These are phyloP conservation scores for Amphiprion percula DNA, from an alignment of 2,113 vertebrate genomes.

Conservation along the genomic window DNA sequence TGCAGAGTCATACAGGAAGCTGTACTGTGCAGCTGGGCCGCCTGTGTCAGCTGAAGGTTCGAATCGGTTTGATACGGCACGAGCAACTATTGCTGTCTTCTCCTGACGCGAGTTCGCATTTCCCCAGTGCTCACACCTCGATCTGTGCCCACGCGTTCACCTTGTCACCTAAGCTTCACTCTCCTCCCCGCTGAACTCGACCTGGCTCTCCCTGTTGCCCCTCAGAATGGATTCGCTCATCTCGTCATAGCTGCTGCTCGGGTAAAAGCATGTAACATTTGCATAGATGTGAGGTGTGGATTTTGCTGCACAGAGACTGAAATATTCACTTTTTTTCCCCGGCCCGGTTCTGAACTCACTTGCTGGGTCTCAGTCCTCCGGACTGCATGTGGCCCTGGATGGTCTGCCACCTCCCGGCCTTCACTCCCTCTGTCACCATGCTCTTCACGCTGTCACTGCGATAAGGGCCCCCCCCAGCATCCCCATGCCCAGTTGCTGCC, in stretches of 20 bases:
- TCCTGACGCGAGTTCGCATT: slow-evolving; percentile 45
- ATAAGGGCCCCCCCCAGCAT: slow-evolving; percentile 88
- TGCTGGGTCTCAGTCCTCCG: slow-evolving; percentile 95
- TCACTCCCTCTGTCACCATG: slow-evolving; percentile 89
- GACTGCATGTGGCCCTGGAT: slow-evolving; percentile 96
- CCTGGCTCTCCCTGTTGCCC: slow-evolving; percentile 19
- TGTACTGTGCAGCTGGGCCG: slow-evolving; percentile 43
- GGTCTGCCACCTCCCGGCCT: slow-evolving; percentile 94
- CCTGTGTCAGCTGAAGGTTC: slow-evolving; percentile 45
- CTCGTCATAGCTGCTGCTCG: slow-evolving; percentile 12
- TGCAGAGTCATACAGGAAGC: slow-evolving; percentile 24
- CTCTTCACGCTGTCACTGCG: slow-evolving; percentile 93
- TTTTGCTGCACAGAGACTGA: slow-evolving; percentile 14
- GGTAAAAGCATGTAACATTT: slow-evolving; percentile 1
- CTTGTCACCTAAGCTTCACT: slow-evolving; percentile 46
- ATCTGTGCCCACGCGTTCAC: slow-evolving; percentile 42
- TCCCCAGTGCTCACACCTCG: slow-evolving; percentile 46
- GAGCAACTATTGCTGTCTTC: slow-evolving; percentile 53
- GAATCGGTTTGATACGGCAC: slow-evolving; percentile 51
- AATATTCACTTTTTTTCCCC: background rate
- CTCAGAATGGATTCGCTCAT: slow-evolving; percentile 32
- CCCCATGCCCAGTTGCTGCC: slow-evolving; percentile 89
- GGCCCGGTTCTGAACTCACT: slow-evolving; percentile 88
- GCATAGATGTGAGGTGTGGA: background rate
- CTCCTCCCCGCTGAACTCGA: slow-evolving; percentile 46